A percentile compares a stretch with the other conserved stretches of the same genome.
phyloP scores from a whole-genome alignment of 2,113 vertebrate genomes.

The Chascanopsetta lugubris region DNA sequence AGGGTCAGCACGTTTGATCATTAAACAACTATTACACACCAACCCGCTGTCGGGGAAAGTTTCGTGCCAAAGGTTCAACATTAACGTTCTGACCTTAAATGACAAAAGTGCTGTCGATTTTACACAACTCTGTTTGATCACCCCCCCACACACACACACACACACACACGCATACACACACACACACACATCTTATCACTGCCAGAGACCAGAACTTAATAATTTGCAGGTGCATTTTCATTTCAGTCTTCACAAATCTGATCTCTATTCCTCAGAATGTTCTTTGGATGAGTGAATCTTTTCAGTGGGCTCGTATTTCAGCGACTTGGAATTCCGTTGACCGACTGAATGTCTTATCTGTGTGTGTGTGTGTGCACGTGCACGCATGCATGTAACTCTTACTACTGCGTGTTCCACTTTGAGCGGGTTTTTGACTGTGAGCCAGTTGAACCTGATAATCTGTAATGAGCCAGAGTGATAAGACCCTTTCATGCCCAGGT shows the following conservation, averaged over 20 bases:
- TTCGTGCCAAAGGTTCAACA: background rate
- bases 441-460: background rate
- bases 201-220: conserved; percentile 8
- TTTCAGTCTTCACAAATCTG: background rate
- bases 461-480: background rate
- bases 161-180: background rate
- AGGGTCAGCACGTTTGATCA: background rate
- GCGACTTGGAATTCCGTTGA: background rate
- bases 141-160: no score
- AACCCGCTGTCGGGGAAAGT: no score
- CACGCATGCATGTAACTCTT: background rate
- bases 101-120: background rate
- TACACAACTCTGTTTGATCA: background rate
- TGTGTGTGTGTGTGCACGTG: background rate
- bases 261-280: background rate
- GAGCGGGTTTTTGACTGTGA: conserved; percentile 1
- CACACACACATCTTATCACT: conserved; percentile 1
- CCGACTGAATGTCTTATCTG: background rate
- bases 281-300: background rate
- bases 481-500: background rate
- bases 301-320: background rate
- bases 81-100: conserved; percentile 8
- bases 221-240: background rate
- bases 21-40: background rate
- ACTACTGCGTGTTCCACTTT: background rate